Percentiles rank a stretch among this genome's conserved stretches.
phyloP scores from a whole-genome alignment of 2,888 invertebrate species.

The Aleiodes leptofemur region DNA sequence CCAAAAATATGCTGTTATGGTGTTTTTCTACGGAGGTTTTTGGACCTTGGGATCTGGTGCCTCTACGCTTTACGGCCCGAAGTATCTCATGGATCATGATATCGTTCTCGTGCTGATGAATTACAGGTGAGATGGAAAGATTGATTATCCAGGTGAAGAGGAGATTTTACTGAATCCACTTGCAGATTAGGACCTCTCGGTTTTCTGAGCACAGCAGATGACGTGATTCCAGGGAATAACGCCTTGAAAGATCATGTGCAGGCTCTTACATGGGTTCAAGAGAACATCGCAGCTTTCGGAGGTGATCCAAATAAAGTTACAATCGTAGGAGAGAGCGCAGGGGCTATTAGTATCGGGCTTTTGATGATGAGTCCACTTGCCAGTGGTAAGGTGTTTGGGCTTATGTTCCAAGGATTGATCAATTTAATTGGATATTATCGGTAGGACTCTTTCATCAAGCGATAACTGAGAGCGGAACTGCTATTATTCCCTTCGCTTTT shows the following conservation, averaged over 20 bases:
- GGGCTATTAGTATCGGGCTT: slow-evolving; percentile 82
- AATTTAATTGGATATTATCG: neutral
- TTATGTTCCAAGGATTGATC: neutral
- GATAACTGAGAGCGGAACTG: slow-evolving; percentile 86
- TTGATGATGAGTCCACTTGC: slow-evolving; percentile 82
- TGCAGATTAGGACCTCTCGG: slow-evolving; percentile 20
- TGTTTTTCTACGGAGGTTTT: slow-evolving; percentile 6
- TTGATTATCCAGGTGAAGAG: neutral
- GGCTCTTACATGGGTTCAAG: slow-evolving; percentile 16
- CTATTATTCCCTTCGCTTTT: slow-evolving; percentile 82
- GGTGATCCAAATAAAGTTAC: slow-evolving; percentile 17
- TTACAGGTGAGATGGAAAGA: slow-evolving; percentile 20
- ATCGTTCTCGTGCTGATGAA: slow-evolving; percentile 79
- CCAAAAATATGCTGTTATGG: slow-evolving; percentile 76
- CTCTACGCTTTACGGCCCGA: slow-evolving; percentile 80
- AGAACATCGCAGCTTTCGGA: slow-evolving; percentile 24
- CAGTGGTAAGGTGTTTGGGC: slow-evolving; percentile 72
- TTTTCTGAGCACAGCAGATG: slow-evolving; percentile 22
- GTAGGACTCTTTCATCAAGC: slow-evolving; percentile 83
- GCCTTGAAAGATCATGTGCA: slow-evolving; percentile 19
- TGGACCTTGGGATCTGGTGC: neutral
- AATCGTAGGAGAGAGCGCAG: slow-evolving; percentile 75
- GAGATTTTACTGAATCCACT: neutral
- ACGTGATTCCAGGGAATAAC: slow-evolving; percentile 5
- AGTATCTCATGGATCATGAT: slow-evolving; percentile 81